Base-by-base conservation (phyloP, 2,888 invertebrate species). In the Drosophila falleni region DNA sequence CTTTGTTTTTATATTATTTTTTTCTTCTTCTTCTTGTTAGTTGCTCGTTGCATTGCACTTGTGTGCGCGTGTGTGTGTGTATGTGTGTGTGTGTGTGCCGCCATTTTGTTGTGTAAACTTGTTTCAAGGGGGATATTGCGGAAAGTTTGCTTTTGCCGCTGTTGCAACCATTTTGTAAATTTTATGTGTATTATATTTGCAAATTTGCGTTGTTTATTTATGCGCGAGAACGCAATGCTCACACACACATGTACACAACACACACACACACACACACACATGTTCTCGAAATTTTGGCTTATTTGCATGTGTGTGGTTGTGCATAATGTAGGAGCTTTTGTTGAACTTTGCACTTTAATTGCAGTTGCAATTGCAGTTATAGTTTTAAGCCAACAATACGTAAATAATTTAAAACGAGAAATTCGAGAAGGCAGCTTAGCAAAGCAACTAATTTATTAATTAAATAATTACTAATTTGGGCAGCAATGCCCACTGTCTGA, bases 71-170 rank as follows among this genome's bases (percentile, higher is more conserved):
- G 26, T 39, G n/a, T 59, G 61, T 51, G 44, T 44, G 42, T 41
- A n/a, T n/a, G n/a, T n/a, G 47, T 59, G 26, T 39, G n/a, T 59
- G 61, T 51, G 44, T 44, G 42, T 41, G 47, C 70, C 81, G 70
- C 78, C 89, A 87, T 84, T 89, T 83, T 87, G 89, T 75, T 89
- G 81, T 86, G 80, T 74, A 75, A 87, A 78, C 81, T 84, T 75
- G 67, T 70, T 78, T 44, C 61, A 44, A n/a, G 50, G 33, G 49
- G 23, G 23, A 51, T 31, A 26, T 39, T 69, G 55, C 35, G 33
- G 64, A 85, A 82, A 88, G 69, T 86, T 85, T 47, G 44, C 68
- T 10, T 35, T 37, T 58, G 50, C 71, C 56, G 64, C 67, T 66
- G 74, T 51, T 78, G 84, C 75, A 73, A 78, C 81, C 78, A 80